Conservation (phyloP, 2,797 vertebrate species). For the Chloroceryle amazona region DNA sequence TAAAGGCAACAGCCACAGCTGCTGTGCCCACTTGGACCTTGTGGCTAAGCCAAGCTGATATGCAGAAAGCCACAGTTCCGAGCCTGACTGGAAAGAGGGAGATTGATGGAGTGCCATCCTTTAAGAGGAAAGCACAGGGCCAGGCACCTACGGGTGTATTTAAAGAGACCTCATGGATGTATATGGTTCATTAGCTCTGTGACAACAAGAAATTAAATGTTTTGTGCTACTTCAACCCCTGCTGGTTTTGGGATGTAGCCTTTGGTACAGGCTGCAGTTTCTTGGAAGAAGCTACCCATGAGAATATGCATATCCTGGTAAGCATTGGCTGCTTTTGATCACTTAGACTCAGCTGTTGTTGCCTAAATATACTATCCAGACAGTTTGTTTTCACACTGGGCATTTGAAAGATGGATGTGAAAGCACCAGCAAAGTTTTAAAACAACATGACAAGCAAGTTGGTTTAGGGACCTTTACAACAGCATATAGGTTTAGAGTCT, state of each 20-base stretch:
- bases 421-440: not conserved
- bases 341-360: not conserved
- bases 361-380: not conserved
- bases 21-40: not conserved
- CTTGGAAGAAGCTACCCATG: not conserved
- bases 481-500: not conserved
- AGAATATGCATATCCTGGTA: not conserved
- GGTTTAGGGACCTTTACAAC: not conserved
- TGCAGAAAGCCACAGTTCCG: not conserved
- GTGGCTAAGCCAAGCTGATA: not conserved
- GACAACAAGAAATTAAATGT: not conserved
- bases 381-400: not conserved
- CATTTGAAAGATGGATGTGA: not conserved
- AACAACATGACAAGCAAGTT: not conserved
- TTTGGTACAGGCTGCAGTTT: not conserved
- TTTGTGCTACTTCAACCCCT: not conserved
- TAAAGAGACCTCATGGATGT: not conserved
- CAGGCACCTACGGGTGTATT: not conserved
- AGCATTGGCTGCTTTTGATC: not conserved
- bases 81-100: not conserved
- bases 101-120: not conserved
- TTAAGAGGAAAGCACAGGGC: not conserved
- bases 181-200: not conserved
- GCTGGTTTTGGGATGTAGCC: not conserved
- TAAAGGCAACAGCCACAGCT: not conserved